Evolutionary conservation across 1,140 invertebrate species (phyloP), one percentile per base, ranked within the genome.

Genomic region (Drosophila repleta): DNA sequence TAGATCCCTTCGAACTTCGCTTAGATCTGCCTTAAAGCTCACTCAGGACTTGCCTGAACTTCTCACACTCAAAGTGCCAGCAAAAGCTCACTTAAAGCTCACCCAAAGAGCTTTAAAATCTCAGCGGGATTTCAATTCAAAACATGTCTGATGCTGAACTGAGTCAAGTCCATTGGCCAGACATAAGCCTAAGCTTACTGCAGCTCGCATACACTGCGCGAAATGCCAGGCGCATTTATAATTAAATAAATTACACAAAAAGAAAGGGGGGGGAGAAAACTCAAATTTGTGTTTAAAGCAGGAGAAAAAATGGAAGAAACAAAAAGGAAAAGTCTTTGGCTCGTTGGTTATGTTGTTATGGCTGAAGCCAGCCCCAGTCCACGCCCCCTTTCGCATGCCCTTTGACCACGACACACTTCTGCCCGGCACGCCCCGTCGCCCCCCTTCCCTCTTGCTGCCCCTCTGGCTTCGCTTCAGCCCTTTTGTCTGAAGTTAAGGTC

Each of bases 181-280:
- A 18, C 51, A 32, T 24, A 64, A 46, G n/a, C 39, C 39, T 32
- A 18, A 63, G 53, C 39, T 13, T 26, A 29, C 24, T 63, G 11
- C 18, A 29, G 39, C 41, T 46, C 29, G n/a, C 13, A 17, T 48
- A 15, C 18, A 48, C 39, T 53, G 11, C 10, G 45, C 15, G 17
- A 48, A 41, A 45, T 41, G 41, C 21, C 24, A 20, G 18, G 24
- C 15, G 20, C 37, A 45, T 63, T 64, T 56, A 51, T 49, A 57
- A 57, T 57, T 65, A 51, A 65, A 56, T 64, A 39, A 56, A 55
- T 63, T 55, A 26, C 26, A 46, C 61, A 61, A 41, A 43, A 0
- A 43, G 15, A 39, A 37, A 37, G 7, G 2, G 1, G 2, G 13
- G 3, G n/a, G 4, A 41, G 15, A 15, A 43, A 43, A 29, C n/a